Conservation (phyloP, 1,140 invertebrate species). For the Chironomus striatipennis region DNA sequence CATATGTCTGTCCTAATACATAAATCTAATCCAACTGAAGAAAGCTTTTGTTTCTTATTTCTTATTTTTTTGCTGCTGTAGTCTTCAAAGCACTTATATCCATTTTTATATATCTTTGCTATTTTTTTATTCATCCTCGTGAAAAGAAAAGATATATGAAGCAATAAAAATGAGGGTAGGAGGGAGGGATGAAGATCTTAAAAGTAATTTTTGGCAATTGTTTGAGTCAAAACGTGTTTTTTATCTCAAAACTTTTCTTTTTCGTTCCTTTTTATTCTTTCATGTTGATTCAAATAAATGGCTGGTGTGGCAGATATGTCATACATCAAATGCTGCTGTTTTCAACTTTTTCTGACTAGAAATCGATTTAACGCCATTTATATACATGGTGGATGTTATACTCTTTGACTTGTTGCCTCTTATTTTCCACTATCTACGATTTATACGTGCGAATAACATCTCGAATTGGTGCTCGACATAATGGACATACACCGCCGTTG, state of each 20-base stretch:
- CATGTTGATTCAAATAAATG: background rate
- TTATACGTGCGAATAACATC: constrained; percentile 94
- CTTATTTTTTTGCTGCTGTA: too few species aligned
- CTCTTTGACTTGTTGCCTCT: background rate
- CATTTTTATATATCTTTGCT: too few species aligned
- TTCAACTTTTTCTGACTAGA: background rate
- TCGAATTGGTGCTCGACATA: constrained; percentile 83
- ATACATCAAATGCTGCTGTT: background rate
- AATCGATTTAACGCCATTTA: background rate
- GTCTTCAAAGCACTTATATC: too few species aligned
- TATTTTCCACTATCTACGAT: constrained; percentile 49
- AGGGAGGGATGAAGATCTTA: too few species aligned
- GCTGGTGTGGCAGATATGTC: background rate
- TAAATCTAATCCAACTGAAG: too few species aligned
- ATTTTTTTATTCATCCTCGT: too few species aligned
- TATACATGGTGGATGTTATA: background rate
- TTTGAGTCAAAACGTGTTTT: too few species aligned
- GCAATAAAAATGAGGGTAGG: too few species aligned
- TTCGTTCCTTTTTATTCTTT: background rate
- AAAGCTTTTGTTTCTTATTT: too few species aligned
- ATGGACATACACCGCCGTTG: constrained; percentile 84
- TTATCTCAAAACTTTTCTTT: background rate
- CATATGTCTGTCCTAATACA: too few species aligned
- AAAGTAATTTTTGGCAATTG: too few species aligned
- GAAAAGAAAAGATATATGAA: too few species aligned